Base-by-base conservation (phyloP, 2,113 vertebrate species). In the Grallaria varia region DNA sequence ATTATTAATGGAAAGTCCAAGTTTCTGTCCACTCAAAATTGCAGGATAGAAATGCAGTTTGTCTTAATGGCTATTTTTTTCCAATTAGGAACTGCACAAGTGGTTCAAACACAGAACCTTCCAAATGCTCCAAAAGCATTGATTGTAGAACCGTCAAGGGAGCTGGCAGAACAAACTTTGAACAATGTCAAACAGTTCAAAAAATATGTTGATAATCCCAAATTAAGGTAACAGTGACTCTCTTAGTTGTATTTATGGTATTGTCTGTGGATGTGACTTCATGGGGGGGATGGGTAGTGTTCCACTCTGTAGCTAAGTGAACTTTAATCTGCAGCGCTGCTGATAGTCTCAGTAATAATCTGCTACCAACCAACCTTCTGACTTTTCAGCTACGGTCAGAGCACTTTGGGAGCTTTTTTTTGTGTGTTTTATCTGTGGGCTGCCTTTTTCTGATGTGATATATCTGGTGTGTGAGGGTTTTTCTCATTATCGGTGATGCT, bases 81-180 rank as follows among this genome's bases (percentile, higher is more conserved):
- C 14, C 24, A 30, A 63, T 64, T 94, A 99, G 99, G 99, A 87
- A 99, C 27, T 33, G 98, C 99, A 1, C 99, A 99, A 81, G 98
- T 99, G 68, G 98, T 96, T 84, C 99, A 99, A 78, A 97, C 98
- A 16, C 99, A 99, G 84, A 97, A 98, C 37, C 96, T 98, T 28
- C 98, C 98, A 63, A 99, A 99, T 42, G 98, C 98, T 60, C 99
- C 99, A 2, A 99, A 99, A 97, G 99, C 99, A 3, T 97, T 99
- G 86, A 99, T 99, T 63, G 98, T 99, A 2, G 99, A 99, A 59
- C 99, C 99, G 0, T 99, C 99, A 5, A 98, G 99, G 86, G 99
- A 99, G 89, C 83, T 99, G 67, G 99, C 99, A 14, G 99, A 99
- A 72, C 99, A 99, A 91, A 99, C 99, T 19, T 97, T 99, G 88